Base-by-base conservation (phyloP, 2,888 invertebrate genomes). In the Endotricha flammealis region DNA sequence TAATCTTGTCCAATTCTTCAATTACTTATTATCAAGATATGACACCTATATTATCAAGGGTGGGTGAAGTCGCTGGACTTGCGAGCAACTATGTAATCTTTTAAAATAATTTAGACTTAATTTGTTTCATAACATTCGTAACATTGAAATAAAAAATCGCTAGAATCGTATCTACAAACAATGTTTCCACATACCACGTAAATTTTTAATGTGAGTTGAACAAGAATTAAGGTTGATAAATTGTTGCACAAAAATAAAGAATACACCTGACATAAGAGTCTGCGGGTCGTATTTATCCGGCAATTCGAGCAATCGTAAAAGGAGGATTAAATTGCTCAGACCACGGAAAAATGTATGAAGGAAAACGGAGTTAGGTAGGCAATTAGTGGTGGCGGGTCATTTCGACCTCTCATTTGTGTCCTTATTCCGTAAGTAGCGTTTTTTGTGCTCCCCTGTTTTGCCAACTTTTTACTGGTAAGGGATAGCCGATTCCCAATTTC, bases 261-360 rank as follows among this genome's bases (percentile, higher is more conserved):
- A 11, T 35, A 35, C 35, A 35, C 28, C 29, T 29, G 35, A 29
- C 28, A 29, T 5, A 10, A 20, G 22, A 23, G 13, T 22, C 12
- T 20, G 20, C 20, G 22, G 9, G 31, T 29, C 36, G 24, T 33
- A 38, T 41, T 39, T 39, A 34, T 28, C 28, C 36, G 3, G 36
- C 31, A 36, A 39, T 34, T 41, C 32, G 29, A 38, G 38, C 35
- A 38, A 39, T 37, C 34, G 42, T 37, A 35, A 42, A 39, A 37
- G 33, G 36, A 24, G 34, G 42, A 42, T 42, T 42, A 42, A 42
- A 38, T 36, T 36, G 38, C 41, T 32, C 32, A 10, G 41, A 29
- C 29, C 32, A 24, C 14, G 28, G 38, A 36, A 41, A 41, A 41
- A 41, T 38, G 38, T 41, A 36, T 35, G 29, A 32, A 32, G 29